Evolutionary conservation across 1,140 invertebrate species (phyloP).

Genomic region (Apis cerana): DNA sequence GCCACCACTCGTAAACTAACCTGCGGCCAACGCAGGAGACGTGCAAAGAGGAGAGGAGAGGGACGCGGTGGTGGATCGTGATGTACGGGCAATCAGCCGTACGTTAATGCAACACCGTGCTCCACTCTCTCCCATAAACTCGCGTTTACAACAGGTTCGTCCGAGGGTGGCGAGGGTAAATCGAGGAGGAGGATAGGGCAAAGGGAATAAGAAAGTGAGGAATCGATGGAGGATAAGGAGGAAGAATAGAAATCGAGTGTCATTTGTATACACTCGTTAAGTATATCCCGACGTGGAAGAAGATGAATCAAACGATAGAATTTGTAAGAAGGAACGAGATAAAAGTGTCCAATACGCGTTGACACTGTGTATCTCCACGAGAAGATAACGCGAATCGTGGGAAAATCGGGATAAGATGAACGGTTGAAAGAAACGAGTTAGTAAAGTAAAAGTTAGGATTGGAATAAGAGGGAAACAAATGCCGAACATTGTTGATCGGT

Average conservation of each 20-base stretch:
- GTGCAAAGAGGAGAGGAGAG: conserved; percentile 22
- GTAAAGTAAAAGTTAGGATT: not conserved
- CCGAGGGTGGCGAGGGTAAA: conserved; percentile 56
- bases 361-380: no score
- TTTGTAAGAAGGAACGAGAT: no score
- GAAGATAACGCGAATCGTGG: no score
- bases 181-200: not conserved
- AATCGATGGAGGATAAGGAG: no score
- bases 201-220: not conserved
- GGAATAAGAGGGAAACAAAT: not conserved
- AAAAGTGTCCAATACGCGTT: no score
- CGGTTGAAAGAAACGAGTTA: accelerated
- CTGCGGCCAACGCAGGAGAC: conserved; percentile 52
- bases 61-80: conserved; percentile 61
- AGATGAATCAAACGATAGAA: no score
- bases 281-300: no score
- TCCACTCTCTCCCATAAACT: conserved; percentile 72
- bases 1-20: conserved; percentile 69
- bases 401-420: no score
- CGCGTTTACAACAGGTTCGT: conserved; percentile 76
- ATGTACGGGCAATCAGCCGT: conserved; percentile 79
- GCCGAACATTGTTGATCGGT: conserved; percentile 23
- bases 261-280: no score
- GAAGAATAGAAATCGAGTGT: not conserved
- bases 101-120: conserved; percentile 76